Percentiles rank a stretch among this genome's conserved stretches.
Conservation (phyloP, 2,797 vertebrate genomes). For the Gobio occitaniae region DNA sequence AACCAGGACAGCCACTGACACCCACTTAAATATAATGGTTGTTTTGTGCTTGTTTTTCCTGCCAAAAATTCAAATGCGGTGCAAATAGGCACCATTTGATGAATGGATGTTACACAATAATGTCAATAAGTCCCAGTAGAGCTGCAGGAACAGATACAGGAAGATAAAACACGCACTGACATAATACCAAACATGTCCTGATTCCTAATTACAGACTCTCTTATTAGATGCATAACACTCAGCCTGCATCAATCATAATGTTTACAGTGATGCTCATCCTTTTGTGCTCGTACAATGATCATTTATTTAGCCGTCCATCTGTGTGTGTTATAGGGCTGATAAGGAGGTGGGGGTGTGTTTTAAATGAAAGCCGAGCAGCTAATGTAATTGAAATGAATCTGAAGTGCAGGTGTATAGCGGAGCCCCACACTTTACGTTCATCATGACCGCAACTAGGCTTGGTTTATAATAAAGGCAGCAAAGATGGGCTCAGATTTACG, state of each 20-base stretch:
- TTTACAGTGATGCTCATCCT: conserved; percentile 44
- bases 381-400: conserved; percentile 74
- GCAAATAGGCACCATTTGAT: conserved; percentile 26
- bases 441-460: conserved; percentile 68
- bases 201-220: conserved; percentile 48
- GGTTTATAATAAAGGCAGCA: conserved; percentile 67
- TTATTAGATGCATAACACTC: conserved; percentile 39
- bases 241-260: conserved; percentile 46
- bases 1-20: background rate
- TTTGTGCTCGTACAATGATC: conserved; percentile 33
- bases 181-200: conserved; percentile 41
- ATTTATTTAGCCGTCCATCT: conserved; percentile 56
- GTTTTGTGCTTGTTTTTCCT: conserved; percentile 20
- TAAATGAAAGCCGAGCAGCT: conserved; percentile 69
- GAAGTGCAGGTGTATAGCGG: conserved; percentile 69
- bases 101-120: conserved; percentile 33
- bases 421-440: conserved; percentile 69
- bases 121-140: conserved; percentile 22
- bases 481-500: conserved; percentile 59
- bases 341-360: conserved; percentile 60
- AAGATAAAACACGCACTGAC: conserved; percentile 34
- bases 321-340: conserved; percentile 46
- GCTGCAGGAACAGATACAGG: conserved; percentile 36
- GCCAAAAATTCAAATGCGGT: background rate
- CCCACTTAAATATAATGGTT: conserved; percentile 8